Conservation (phyloP, 2,797 vertebrate genomes). For the Chanos chanos region DNA sequence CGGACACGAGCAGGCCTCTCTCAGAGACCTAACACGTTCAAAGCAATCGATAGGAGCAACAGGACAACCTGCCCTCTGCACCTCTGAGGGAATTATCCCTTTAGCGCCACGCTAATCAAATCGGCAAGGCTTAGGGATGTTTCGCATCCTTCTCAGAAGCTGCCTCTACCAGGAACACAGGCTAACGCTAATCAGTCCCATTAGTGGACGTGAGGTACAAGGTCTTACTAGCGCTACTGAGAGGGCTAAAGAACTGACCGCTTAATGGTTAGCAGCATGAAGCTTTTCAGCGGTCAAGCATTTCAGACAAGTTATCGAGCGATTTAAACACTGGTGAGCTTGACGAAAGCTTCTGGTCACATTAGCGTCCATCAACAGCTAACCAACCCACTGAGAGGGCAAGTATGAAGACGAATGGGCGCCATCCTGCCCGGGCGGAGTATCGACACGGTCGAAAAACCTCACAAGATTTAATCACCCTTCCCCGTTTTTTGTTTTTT, state of each 20-base stretch:
- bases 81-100: conserved; percentile 59
- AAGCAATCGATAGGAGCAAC: conserved; percentile 71
- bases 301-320: background rate
- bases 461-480: too few species aligned
- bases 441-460: too few species aligned
- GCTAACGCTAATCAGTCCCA: conserved; percentile 39
- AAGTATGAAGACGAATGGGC: too few species aligned
- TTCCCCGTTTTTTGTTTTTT: too few species aligned
- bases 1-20: conserved; percentile 62
- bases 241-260: conserved; percentile 9
- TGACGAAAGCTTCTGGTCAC: background rate
- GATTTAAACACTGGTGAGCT: background rate
- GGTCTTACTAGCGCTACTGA: conserved; percentile 2
- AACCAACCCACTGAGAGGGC: too few species aligned
- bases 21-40: conserved; percentile 57
- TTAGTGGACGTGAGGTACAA: conserved; percentile 30
- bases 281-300: conserved; percentile 4
- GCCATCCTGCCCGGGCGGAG: too few species aligned
- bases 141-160: conserved; percentile 48
- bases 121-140: conserved; percentile 55
- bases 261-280: conserved; percentile 27
- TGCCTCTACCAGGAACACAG: conserved; percentile 28
- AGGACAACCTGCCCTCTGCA: conserved; percentile 37
- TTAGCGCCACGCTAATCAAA: conserved; percentile 67
- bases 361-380: too few species aligned